phyloP scores from a whole-genome alignment of 2,888 invertebrate species.

The Caenorhabditis sp. region DNA sequence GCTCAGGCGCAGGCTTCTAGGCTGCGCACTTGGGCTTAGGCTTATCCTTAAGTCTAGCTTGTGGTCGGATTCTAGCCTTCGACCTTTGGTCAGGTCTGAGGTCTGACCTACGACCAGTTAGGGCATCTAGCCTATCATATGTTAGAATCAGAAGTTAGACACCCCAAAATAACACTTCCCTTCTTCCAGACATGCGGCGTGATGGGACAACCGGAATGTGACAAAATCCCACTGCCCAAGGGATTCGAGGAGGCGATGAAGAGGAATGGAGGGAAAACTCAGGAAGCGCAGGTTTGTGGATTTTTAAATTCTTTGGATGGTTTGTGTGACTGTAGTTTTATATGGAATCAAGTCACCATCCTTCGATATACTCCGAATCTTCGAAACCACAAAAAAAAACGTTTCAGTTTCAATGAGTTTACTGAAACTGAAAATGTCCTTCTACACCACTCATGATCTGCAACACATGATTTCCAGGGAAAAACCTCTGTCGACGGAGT shows the following conservation, averaged over 20 bases:
- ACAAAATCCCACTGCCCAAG: conserved; percentile 67
- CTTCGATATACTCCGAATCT: too few relatives aligned
- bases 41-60: too few relatives aligned
- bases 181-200: conserved; percentile 66
- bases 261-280: conserved; percentile 29
- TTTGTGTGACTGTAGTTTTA: too few relatives aligned
- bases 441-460: background rate
- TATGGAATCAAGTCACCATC: too few relatives aligned
- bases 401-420: background rate
- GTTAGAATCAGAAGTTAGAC: background rate
- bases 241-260: conserved; percentile 65
- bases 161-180: background rate
- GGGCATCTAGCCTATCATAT: too few relatives aligned
- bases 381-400: too few relatives aligned
- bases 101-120: too few relatives aligned
- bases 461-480: conserved; percentile 19
- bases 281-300: background rate
- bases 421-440: background rate
- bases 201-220: conserved; percentile 70
- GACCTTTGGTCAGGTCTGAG: too few relatives aligned
- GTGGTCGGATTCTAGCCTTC: too few relatives aligned
- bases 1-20: too few relatives aligned
- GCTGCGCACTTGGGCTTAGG: too few relatives aligned
- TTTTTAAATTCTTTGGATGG: too few relatives aligned
- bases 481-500: conserved; percentile 54